These are phyloP conservation scores for Platycheirus albimanus DNA, from an alignment of 2,888 invertebrate species.

Conservation along the genomic window DNA sequence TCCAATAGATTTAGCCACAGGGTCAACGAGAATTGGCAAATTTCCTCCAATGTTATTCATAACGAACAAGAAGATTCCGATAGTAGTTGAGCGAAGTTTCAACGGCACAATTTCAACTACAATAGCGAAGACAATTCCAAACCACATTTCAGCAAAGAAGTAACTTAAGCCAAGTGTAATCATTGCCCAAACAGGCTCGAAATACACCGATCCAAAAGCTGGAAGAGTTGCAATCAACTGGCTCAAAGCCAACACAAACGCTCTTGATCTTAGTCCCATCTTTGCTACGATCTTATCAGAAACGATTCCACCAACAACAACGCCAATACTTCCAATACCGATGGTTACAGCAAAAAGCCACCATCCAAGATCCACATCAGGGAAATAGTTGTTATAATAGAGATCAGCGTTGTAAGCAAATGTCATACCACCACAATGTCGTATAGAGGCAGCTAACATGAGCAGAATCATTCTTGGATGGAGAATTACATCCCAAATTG, in stretches of 20 bases:
- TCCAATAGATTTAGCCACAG: constrained; percentile 91
- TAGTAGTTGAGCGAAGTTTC: constrained; percentile 91
- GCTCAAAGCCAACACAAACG: constrained; percentile 90
- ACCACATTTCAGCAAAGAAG: constrained; percentile 97
- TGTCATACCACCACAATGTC: constrained; percentile 95
- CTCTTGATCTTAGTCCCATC: constrained; percentile 92
- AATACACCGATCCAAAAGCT: constrained; percentile 93
- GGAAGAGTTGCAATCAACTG: constrained; percentile 92
- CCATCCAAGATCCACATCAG: constrained; percentile 94
- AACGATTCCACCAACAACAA: constrained; percentile 88
- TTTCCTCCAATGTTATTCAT: constrained; percentile 97
- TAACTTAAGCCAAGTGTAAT: constrained; percentile 94
- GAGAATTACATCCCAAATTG: constrained; percentile 89
- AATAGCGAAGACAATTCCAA: constrained; percentile 95
- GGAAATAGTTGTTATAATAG: constrained; percentile 94
- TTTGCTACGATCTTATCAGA: constrained; percentile 94
- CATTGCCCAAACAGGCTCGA: constrained; percentile 93
- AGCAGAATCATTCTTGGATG: constrained; percentile 91
- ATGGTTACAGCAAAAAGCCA: constrained; percentile 95
- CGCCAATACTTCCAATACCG: constrained; percentile 88
- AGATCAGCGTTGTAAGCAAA: constrained; percentile 96
- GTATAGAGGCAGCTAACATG: constrained; percentile 93
- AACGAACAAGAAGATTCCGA: constrained; percentile 94
- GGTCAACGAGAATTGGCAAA: constrained; percentile 93
- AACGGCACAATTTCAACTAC: constrained; percentile 94